phyloP scores from a whole-genome alignment of 2,797 vertebrate genomes.

The Mormyrus proboscirostris region DNA sequence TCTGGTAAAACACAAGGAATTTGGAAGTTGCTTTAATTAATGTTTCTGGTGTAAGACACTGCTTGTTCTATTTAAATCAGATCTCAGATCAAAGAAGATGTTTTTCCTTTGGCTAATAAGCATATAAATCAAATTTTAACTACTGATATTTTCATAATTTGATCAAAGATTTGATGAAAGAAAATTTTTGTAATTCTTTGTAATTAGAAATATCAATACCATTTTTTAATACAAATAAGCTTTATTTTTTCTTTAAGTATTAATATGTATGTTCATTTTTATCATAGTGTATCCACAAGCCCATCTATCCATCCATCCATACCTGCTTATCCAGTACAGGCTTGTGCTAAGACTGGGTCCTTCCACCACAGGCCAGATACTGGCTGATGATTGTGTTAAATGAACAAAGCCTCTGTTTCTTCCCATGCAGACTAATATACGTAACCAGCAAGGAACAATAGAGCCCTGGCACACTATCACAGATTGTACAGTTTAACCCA shows the following conservation, averaged over 20 bases:
- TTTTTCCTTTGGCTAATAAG: not conserved
- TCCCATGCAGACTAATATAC: not conserved
- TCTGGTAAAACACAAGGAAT: not conserved
- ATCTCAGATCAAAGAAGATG: not conserved
- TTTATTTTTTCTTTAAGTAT: not conserved
- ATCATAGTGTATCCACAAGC: not conserved
- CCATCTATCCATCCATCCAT: not conserved
- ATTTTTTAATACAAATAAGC: not conserved
- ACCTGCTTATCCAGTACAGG: not conserved
- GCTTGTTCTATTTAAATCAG: not conserved
- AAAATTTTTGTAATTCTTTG: not conserved
- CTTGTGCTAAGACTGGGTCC: not conserved
- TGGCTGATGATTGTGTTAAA: not conserved
- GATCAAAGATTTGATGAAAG: not conserved
- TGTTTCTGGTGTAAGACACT: not conserved
- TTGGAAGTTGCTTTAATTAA: not conserved
- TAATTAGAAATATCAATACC: not conserved
- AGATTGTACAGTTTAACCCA: not conserved
- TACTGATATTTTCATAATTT: not conserved
- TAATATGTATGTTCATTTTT: not conserved
- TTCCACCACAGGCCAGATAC: not conserved
- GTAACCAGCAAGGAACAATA: not conserved
- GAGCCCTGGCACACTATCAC: not conserved
- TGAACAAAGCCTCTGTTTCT: not conserved
- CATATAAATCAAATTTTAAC: not conserved